Evolutionary conservation across 2,797 vertebrate genomes (phyloP).

Genomic region (Alectoris magna): DNA sequence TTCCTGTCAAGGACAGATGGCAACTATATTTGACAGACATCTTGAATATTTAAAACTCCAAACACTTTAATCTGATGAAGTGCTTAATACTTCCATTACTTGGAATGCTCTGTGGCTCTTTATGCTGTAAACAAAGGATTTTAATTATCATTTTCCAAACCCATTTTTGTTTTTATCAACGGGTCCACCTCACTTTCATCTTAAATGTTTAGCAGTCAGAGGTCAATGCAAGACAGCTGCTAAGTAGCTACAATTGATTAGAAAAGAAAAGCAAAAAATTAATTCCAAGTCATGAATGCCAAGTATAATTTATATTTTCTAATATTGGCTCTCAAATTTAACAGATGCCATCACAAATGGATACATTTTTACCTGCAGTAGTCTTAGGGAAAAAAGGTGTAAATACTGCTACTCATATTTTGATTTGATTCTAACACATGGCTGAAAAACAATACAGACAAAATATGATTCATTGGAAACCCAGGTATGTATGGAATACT

Average conservation of each 20-base stretch:
- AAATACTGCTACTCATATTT: not conserved
- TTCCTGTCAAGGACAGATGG: constrained; percentile 50
- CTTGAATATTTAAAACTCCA: constrained; percentile 47
- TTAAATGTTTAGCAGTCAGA: not conserved
- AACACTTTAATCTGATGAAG: not conserved
- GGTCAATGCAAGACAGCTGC: not conserved
- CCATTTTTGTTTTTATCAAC: not conserved
- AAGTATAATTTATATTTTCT: not conserved
- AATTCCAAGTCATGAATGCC: not conserved
- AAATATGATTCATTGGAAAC: not conserved
- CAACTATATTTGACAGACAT: constrained; percentile 39
- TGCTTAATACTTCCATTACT: not conserved
- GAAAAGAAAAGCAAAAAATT: not conserved
- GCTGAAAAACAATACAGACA: not conserved
- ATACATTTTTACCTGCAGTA: not conserved
- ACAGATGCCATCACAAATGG: not conserved
- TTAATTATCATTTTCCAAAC: not conserved
- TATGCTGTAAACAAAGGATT: not conserved
- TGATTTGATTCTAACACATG: not conserved
- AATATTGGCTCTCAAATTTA: not conserved
- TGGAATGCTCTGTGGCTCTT: not conserved
- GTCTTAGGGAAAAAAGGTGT: not conserved
- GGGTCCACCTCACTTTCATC: not conserved
- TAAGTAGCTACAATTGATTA: not conserved
- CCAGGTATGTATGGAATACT: not conserved